Conservation (phyloP, 2,113 vertebrate species). For the Alouatta palliata region DNA sequence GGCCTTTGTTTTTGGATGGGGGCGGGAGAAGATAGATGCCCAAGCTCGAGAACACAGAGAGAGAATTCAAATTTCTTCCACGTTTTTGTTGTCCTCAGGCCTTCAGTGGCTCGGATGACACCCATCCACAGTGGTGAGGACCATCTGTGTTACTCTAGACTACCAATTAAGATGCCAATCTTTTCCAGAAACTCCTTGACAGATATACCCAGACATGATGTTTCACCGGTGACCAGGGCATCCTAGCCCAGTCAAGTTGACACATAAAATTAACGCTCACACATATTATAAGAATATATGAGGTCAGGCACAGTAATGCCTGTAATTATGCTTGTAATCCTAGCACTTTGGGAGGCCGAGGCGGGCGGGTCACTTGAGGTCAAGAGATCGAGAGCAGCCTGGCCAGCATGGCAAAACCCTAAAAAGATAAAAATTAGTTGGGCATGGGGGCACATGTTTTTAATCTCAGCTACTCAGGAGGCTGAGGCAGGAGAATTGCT, state of each 20-base stretch:
- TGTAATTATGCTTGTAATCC: no score
- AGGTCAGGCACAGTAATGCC: no score
- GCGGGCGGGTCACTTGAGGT: no score
- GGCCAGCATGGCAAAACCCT: no score
- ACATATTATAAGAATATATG: neutral
- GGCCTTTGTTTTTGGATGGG: neutral
- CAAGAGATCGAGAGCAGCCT: no score
- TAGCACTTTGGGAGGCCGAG: no score
- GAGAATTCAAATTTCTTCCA: no score
- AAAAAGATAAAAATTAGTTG: no score
- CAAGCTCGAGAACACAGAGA: neutral
- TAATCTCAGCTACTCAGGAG: no score
- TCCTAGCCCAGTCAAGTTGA: neutral
- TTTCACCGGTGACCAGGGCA: neutral
- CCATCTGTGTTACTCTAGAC: neutral
- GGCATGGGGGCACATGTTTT: no score
- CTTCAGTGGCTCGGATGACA: rapidly evolving
- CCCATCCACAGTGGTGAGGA: neutral
- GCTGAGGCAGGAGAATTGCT: no score
- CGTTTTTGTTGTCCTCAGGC: neutral
- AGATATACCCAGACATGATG: neutral
- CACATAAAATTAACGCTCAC: neutral
- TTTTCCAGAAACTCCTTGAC: neutral
- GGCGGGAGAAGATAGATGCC: neutral
- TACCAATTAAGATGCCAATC: neutral